These are phyloP conservation scores for Lepus europaeus DNA, from an alignment of 2,113 vertebrate species.

Conservation along the genomic window DNA sequence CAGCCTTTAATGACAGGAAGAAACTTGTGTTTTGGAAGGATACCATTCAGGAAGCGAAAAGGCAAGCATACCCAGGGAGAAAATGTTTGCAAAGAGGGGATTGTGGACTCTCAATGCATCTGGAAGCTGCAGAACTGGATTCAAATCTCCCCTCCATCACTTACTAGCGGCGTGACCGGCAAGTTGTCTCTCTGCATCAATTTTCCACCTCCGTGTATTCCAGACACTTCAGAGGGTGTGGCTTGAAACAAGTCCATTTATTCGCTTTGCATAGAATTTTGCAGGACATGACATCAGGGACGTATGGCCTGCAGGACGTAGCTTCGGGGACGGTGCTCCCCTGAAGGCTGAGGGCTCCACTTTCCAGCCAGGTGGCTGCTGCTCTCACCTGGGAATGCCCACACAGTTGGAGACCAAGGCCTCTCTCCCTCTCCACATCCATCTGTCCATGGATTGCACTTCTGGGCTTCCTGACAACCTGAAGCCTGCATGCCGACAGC, in stretches of 20 bases:
- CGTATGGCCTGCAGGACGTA: background rate
- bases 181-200: background rate
- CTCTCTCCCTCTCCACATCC: background rate
- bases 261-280: background rate
- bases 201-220: background rate
- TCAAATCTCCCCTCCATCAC: background rate
- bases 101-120: background rate
- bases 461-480: background rate
- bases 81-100: background rate
- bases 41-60: background rate
- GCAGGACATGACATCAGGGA: no score
- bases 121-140: background rate
- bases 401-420: no score
- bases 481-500: background rate
- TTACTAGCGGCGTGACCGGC: background rate
- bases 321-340: background rate
- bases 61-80: background rate
- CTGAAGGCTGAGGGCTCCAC: background rate
- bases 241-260: background rate
- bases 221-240: background rate
- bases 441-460: background rate
- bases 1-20: background rate
- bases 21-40: background rate
- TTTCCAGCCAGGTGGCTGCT: background rate
- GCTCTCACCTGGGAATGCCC: background rate